Percentiles rank a stretch among this genome's conserved stretches.
phyloP scores from a whole-genome alignment of 2,888 invertebrate genomes.

The Hyles lineata region DNA sequence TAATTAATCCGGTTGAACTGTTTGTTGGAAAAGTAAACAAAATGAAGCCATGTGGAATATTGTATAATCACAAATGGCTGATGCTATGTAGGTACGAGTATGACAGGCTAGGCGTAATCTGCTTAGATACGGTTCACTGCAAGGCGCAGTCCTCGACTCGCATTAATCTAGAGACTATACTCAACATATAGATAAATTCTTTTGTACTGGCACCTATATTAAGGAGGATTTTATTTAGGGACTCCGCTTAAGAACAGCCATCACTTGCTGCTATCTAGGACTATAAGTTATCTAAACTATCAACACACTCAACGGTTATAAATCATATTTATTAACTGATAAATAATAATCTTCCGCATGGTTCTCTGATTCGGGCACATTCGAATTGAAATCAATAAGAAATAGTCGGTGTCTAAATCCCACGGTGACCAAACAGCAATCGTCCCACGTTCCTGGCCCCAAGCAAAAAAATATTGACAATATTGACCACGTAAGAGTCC shows the following conservation, averaged over 20 bases:
- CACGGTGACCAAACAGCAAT: too few species aligned
- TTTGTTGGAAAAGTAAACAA: background rate
- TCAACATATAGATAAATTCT: conserved; percentile 2
- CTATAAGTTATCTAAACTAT: too few species aligned
- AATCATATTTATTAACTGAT: too few species aligned
- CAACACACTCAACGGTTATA: too few species aligned
- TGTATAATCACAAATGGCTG: background rate
- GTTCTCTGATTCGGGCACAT: background rate
- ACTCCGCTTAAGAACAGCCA: background rate
- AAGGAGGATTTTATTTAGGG: background rate
- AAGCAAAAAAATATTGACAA: too few species aligned
- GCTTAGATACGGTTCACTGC: conserved; percentile 3
- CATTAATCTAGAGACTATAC: background rate
- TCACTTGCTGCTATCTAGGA: background rate
- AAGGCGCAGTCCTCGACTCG: conserved; percentile 6
- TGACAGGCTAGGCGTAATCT: background rate
- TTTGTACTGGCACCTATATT: background rate
- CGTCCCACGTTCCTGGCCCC: too few species aligned
- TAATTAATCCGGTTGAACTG: conserved; percentile 9
- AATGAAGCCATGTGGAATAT: conserved; percentile 7
- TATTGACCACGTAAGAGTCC: too few species aligned
- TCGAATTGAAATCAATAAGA: background rate
- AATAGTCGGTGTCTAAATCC: background rate
- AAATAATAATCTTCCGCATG: background rate
- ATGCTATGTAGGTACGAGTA: background rate